These are phyloP conservation scores for Rhyacophila evoluta DNA, from an alignment of 2,888 invertebrate species.

Conservation along the genomic window DNA sequence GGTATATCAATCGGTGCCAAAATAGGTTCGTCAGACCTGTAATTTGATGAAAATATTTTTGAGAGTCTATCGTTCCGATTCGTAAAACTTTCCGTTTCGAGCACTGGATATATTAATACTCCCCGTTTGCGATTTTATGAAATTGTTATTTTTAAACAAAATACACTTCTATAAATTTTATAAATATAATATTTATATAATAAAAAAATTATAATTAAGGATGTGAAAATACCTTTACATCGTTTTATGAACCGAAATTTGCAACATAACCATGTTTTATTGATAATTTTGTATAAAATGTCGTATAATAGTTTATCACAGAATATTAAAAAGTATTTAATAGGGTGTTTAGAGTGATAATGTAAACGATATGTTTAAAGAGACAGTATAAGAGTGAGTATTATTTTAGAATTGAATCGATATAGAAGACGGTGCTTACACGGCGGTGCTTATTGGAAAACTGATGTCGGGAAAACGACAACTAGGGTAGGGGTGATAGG, in stretches of 20 bases:
- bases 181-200: no score
- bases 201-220: no score
- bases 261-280: not conserved
- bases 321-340: not conserved
- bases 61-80: no score
- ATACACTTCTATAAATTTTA: no score
- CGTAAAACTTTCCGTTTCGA: no score
- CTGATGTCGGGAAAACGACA: slow-evolving; percentile 4
- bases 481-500: not conserved
- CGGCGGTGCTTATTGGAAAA: slow-evolving; percentile 13
- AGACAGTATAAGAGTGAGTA: not conserved
- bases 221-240: not conserved
- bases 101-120: no score
- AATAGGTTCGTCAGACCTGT: no score
- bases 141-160: no score
- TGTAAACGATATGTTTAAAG: not conserved
- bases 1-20: no score
- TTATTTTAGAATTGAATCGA: slow-evolving; percentile 1
- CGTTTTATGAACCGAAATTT: not conserved
- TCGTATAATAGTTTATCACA: not conserved
- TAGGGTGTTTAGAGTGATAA: not conserved
- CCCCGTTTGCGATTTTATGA: no score
- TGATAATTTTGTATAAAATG: not conserved
- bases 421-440: slow-evolving; percentile 1
- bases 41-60: no score